These are phyloP conservation scores for Palythoa grandiflora DNA, from an alignment of 92 coral and sea anemone genomes.

Conservation along the genomic window DNA sequence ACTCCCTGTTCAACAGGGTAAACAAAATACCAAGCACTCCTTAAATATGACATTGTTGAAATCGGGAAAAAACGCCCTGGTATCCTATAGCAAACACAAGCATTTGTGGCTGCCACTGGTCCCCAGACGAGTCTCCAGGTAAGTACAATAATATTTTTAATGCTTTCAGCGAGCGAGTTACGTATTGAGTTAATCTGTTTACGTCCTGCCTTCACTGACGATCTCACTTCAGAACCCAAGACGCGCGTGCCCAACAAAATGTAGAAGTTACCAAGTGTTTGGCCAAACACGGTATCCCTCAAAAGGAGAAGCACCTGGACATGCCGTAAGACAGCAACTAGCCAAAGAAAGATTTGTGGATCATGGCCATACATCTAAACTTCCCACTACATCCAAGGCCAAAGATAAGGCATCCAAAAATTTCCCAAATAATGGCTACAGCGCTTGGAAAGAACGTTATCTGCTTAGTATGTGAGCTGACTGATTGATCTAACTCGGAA, in stretches of 20 bases:
- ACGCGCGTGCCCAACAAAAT: conserved; percentile 10
- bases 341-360: too few species aligned
- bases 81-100: background rate
- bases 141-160: background rate
- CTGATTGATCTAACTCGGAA: too few species aligned
- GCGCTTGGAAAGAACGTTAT: too few species aligned
- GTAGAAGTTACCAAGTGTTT: conserved; percentile 24
- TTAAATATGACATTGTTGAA: background rate
- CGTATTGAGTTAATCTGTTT: too few species aligned
- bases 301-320: background rate
- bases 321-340: background rate
- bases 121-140: conserved; percentile 1
- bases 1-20: too few species aligned
- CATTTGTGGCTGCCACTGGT: conserved; percentile 3
- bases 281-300: background rate
- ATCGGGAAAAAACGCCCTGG: background rate
- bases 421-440: too few species aligned
- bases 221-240: background rate
- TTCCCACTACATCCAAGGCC: too few species aligned
- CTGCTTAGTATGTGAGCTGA: too few species aligned
- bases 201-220: background rate
- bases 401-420: too few species aligned
- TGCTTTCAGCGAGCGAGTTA: too few species aligned
- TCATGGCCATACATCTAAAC: too few species aligned
- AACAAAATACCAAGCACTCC: background rate